These are phyloP conservation scores for Eumeta japonica DNA, from an alignment of 1,140 invertebrate species.

Conservation along the genomic window DNA sequence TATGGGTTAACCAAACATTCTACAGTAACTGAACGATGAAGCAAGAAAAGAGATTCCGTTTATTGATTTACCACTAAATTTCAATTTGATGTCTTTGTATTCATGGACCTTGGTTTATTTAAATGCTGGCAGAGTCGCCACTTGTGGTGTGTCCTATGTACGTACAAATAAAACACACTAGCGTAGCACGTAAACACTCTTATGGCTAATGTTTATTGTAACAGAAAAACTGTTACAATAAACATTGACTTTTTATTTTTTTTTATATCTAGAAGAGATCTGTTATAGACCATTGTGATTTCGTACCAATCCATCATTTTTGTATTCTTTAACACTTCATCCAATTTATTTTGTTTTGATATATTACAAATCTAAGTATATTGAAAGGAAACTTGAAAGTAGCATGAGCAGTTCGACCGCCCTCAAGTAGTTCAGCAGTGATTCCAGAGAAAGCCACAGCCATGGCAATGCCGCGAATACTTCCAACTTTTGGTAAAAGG, in stretches of 20 bases:
- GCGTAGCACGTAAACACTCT: too few relatives aligned
- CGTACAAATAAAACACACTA: too few relatives aligned
- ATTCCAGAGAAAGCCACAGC: conserved; percentile 59
- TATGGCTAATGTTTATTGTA: too few relatives aligned
- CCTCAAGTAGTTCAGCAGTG: conserved; percentile 51
- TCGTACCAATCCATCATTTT: conserved; percentile 33
- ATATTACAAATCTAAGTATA: conserved; percentile 25
- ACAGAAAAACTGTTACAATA: conserved; percentile 30
- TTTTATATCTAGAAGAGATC: conserved; percentile 9
- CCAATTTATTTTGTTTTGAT: conserved; percentile 21
- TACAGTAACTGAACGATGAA: too few relatives aligned
- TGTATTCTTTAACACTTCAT: conserved; percentile 22
- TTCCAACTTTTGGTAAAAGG: conserved; percentile 27
- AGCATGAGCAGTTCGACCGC: conserved; percentile 57
- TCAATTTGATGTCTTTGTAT: too few relatives aligned
- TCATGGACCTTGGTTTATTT: too few relatives aligned
- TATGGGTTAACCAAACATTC: too few relatives aligned
- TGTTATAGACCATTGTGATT: conserved; percentile 25
- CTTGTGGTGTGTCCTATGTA: too few relatives aligned
- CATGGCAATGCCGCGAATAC: conserved; percentile 30
- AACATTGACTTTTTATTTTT: conserved; percentile 23
- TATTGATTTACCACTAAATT: too few relatives aligned
- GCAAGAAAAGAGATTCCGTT: too few relatives aligned
- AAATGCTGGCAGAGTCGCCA: too few relatives aligned
- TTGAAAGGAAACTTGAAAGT: conserved; percentile 38